Evolutionary conservation across 1,140 invertebrate species (phyloP).

Genomic region (Sycophaga agraensis): DNA sequence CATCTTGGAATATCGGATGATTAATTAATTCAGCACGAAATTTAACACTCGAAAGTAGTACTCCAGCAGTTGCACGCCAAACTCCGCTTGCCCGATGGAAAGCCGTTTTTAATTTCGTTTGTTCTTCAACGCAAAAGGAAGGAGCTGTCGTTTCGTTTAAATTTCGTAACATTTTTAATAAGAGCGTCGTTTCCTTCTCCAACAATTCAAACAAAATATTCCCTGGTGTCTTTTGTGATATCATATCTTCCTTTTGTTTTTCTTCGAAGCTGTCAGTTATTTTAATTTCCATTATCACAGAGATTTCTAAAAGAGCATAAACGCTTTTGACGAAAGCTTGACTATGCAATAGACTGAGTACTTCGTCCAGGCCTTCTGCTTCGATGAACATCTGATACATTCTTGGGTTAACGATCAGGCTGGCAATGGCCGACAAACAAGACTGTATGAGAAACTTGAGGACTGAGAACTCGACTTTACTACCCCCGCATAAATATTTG

Average conservation of each 20-base stretch:
- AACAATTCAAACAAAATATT: constrained; percentile 60
- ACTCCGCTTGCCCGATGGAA: constrained; percentile 51
- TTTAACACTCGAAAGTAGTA: constrained; percentile 62
- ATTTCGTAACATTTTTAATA: constrained; percentile 38
- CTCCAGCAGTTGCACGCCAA: constrained; percentile 62
- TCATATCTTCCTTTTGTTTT: neutral
- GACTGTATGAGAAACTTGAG: constrained; percentile 64
- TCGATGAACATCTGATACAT: constrained; percentile 65
- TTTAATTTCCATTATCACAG: constrained; percentile 64
- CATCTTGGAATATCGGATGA: constrained; percentile 31
- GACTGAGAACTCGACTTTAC: constrained; percentile 41
- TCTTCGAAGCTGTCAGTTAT: constrained; percentile 43
- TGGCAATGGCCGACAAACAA: constrained; percentile 64
- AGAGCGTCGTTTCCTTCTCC: constrained; percentile 51
- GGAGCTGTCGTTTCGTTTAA: neutral
- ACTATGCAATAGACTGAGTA: constrained; percentile 58
- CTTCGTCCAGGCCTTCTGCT: constrained; percentile 60
- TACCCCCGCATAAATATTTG: constrained; percentile 54
- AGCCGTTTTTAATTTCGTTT: constrained; percentile 22
- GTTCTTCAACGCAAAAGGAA: neutral
- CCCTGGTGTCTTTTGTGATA: constrained; percentile 44
- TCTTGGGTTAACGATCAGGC: constrained; percentile 58
- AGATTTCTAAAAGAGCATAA: constrained; percentile 65
- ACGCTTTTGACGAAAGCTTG: constrained; percentile 62
- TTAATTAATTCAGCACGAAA: constrained; percentile 12